phyloP scores from a whole-genome alignment of 2,797 vertebrate genomes.

The Nasua narica region DNA sequence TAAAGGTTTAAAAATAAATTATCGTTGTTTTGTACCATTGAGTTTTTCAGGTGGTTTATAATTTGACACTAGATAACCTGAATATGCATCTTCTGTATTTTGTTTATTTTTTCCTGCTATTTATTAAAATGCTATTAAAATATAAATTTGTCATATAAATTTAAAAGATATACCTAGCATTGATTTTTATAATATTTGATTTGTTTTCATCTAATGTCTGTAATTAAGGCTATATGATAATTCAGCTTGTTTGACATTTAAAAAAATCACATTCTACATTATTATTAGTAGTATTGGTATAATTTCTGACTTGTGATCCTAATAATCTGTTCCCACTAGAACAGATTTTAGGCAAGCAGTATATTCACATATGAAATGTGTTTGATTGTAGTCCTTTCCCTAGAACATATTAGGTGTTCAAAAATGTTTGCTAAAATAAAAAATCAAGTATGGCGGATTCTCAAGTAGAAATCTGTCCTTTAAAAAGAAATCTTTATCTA shows the following conservation, averaged over 20 bases:
- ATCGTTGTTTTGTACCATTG: background rate
- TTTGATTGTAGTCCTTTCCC: background rate
- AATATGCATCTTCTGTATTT: background rate
- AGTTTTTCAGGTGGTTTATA: background rate
- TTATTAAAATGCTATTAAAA: conserved; percentile 10
- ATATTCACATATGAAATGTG: background rate
- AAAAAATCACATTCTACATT: background rate
- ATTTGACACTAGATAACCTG: background rate
- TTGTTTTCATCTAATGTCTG: background rate
- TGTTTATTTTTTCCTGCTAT: background rate
- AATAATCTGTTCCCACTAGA: background rate
- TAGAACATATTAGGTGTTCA: background rate
- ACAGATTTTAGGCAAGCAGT: background rate
- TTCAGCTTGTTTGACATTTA: background rate
- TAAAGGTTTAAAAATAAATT: background rate
- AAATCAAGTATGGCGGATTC: background rate
- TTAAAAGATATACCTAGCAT: background rate
- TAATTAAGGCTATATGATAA: background rate
- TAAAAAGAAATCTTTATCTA: background rate
- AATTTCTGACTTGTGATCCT: background rate
- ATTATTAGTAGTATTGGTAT: background rate
- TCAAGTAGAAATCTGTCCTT: background rate
- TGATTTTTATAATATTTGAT: background rate
- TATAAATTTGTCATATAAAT: background rate
- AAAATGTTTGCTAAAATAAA: background rate